Conservation (phyloP, 2,797 vertebrate genomes). For the Rachycentron canadum region DNA sequence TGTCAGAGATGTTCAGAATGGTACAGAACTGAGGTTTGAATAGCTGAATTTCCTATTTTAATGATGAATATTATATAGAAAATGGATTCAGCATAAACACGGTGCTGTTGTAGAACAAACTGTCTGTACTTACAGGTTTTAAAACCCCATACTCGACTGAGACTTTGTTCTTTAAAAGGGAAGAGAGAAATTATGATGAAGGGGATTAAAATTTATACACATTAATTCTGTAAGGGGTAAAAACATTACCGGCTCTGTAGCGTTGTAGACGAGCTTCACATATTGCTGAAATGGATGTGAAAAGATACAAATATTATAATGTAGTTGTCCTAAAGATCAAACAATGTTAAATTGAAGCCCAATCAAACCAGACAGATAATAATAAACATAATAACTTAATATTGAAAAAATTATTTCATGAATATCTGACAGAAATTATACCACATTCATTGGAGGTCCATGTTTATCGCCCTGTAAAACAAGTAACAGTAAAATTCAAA, state of each 20-base stretch:
- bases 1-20: no score
- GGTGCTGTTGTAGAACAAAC: not conserved
- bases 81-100: not conserved
- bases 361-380: not conserved
- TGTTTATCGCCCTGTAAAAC: constrained; percentile 49
- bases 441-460: constrained; percentile 32
- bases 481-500: not conserved
- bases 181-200: constrained; percentile 13
- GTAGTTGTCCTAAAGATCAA: not conserved
- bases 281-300: constrained; percentile 59
- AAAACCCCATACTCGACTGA: constrained; percentile 69
- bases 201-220: not conserved
- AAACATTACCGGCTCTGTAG: constrained; percentile 57
- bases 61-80: no score
- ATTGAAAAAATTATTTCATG: not conserved
- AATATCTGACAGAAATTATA: constrained; percentile 19
- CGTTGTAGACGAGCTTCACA: constrained; percentile 69
- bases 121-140: constrained; percentile 62
- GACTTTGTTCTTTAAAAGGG: constrained; percentile 58
- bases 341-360: not conserved
- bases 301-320: not conserved
- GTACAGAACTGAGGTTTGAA: no score
- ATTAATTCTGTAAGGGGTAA: not conserved
- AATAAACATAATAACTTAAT: no score
- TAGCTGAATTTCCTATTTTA: no score